Base-by-base conservation (phyloP, 1,140 invertebrate genomes). In the Caenorhabditis latens region DNA sequence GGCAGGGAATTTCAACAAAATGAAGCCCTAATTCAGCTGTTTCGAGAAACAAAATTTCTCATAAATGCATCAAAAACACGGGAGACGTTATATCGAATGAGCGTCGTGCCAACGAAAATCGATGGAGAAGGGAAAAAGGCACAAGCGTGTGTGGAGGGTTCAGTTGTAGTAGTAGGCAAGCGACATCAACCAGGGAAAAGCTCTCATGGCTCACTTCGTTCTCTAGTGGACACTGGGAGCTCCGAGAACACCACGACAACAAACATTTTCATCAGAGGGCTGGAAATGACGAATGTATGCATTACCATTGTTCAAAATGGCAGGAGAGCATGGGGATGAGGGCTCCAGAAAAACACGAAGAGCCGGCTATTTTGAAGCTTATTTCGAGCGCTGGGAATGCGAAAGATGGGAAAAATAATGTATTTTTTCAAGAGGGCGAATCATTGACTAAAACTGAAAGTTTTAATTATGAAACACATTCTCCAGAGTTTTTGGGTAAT, bases 261-360 rank as follows among this genome's bases (percentile, higher is more conserved):
- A 61, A 84, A 61, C 19, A 46, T 61, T 48, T 58, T 63, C 43
- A 63, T 57, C 53, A 46, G 19, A 13, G 13, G 5, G 9, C 53
- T 53, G 16, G 50, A 19, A 21, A 58, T 83, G 53, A 57, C 55
- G 83, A 84, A 84, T 63, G 58, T 79, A 79, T 79, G 71, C 71
- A 79, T 79, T 79, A 79, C 71, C 46, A 79, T 79, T 79, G 46
- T 50, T 79, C 19, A 16, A 50, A 63, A 43, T n/a, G 42, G 42
- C 40, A 84, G 53, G 13, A 48, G 55, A 63, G n/a, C 9, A 14
- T 8, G n/a, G 21, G 19, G 46, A 55, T 32, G 19, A 9, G 14
- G 32, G 55, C 55, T 24, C 55, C 13, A 2, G 42, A 16, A 58
- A 46, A n/a, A 42, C 53, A 84, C 48, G 6, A 24, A 83, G 19